Percentiles rank a stretch among this genome's conserved stretches.
These are phyloP conservation scores for Aurelia aurita complex sp. Pacific DNA, from an alignment of 30 jellyfish, hydroid and myxozoan genomes.

Conservation along the genomic window DNA sequence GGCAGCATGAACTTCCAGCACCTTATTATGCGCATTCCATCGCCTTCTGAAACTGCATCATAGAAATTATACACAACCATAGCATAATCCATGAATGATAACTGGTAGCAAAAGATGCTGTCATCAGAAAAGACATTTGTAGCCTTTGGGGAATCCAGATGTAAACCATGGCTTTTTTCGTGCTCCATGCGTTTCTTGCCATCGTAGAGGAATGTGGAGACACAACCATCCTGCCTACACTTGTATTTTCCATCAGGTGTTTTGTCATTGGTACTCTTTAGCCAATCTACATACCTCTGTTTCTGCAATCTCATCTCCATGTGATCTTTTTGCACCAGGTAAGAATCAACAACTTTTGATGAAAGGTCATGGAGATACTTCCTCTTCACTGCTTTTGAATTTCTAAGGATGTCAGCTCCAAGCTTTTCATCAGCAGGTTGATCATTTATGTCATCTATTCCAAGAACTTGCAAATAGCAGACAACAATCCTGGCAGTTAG, in stretches of 20 bases:
- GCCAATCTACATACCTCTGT: conserved; percentile 1
- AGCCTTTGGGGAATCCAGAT: background rate
- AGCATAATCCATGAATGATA: conserved; percentile 6
- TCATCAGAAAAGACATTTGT: conserved; percentile 1
- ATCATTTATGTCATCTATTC: conserved; percentile 3
- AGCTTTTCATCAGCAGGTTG: conserved; percentile 24
- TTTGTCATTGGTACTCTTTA: background rate
- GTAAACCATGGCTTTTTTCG: conserved; percentile 3
- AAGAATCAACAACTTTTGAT: background rate
- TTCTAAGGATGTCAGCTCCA: background rate
- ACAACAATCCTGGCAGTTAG: conserved; percentile 30
- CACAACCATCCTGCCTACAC: conserved; percentile 8
- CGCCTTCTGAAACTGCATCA: no score
- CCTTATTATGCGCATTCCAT: no score
- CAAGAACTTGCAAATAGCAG: background rate
- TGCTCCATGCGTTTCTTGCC: background rate
- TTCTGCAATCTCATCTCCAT: conserved; percentile 9
- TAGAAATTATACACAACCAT: background rate
- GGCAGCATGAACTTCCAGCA: no score
- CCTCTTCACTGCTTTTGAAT: no score
- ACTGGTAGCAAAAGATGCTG: conserved; percentile 6
- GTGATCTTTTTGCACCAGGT: conserved; percentile 4
- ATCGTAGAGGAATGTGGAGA: background rate
- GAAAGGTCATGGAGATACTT: background rate
- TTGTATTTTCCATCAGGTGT: conserved; percentile 2